Evolutionary conservation across 2,888 invertebrate species (phyloP), one percentile per base, ranked within the genome.

Genomic region (Ametastegia equiseti): DNA sequence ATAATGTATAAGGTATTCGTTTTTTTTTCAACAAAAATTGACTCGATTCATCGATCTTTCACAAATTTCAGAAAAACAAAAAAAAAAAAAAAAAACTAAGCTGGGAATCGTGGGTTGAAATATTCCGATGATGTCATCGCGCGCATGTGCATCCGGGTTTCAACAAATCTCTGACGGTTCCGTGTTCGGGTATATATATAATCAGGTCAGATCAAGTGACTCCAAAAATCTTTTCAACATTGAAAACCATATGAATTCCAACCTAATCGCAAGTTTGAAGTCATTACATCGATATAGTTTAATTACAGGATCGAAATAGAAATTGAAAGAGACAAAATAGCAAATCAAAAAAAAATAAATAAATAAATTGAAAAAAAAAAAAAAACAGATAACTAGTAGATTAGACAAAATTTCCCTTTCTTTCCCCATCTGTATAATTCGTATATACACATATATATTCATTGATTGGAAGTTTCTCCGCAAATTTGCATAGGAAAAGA

Each of bases 141-240:
- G 15, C 11, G 42, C 42, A 2, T 13, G 15, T 75, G 69, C 69
- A 50, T 78, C 77, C 77, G 77, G 77, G 77, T 78, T 78, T 42
- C 30, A 6, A 42, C 5, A 57, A 73, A 60, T 60, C 42, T 60
- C 54, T 50, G 19, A 11, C 60, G 42, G 77, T 60, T 78, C 77
- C 77, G 77, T 39, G 60, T 57, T 36, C 60, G 19, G 73, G 54
- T 71, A 23, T n/a, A 69, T 71, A 60, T 39, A 57, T 15, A 78
- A 78, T 78, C 60, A 60, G 77, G 77, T 78, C 77, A 67, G 57
- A 57, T 36, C 73, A 54, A 13, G 50, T 50, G 73, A 50, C 33
- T 73, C 33, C 7, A 19, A 50, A 36, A 73, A 9, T 73, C n/a
- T 30, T 73, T 33, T 39, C 39, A 50, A 5, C 50, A 39, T 39